A percentile compares a stretch with the other conserved stretches of the same genome.
Conservation (phyloP, 2,113 vertebrate species). For the Meles meles region DNA sequence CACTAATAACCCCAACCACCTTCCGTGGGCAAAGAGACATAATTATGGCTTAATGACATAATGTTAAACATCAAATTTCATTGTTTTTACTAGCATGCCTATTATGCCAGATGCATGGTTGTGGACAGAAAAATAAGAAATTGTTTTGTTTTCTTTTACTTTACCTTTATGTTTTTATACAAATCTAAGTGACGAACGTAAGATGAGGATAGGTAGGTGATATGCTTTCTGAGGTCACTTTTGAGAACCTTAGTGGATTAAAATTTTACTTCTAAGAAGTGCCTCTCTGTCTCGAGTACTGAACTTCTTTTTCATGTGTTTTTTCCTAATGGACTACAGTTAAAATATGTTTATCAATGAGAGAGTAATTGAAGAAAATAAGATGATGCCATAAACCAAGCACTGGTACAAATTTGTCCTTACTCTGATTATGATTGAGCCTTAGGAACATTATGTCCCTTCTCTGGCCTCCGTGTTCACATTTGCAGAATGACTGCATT, state of each 20-base stretch:
- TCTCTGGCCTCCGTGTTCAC: not conserved
- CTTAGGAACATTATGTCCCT: not conserved
- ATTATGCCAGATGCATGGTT: not conserved
- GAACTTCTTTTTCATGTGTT: not conserved
- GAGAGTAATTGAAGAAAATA: conserved; percentile 3
- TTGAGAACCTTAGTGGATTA: not conserved
- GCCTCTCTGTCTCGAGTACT: not conserved
- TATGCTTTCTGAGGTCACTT: not conserved
- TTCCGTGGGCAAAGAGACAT: not conserved
- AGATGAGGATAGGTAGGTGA: not conserved
- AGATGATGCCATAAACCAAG: not conserved
- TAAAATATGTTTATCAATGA: conserved; percentile 36
- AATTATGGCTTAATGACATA: not conserved
- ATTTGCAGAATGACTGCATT: not conserved
- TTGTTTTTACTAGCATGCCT: not conserved
- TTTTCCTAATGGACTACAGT: not conserved
- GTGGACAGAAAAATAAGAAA: not conserved
- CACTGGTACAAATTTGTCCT: not conserved
- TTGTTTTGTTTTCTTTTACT: not conserved
- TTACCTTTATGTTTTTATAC: not conserved
- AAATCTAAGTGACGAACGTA: not conserved
- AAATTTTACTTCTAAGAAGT: not conserved
- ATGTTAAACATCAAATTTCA: conserved; percentile 25
- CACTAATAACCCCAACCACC: not conserved
- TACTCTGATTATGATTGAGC: not conserved